Evolutionary conservation across 2,797 vertebrate genomes (phyloP), one percentile per base, ranked within the genome.

Genomic region (Sphenodon punctatus): DNA sequence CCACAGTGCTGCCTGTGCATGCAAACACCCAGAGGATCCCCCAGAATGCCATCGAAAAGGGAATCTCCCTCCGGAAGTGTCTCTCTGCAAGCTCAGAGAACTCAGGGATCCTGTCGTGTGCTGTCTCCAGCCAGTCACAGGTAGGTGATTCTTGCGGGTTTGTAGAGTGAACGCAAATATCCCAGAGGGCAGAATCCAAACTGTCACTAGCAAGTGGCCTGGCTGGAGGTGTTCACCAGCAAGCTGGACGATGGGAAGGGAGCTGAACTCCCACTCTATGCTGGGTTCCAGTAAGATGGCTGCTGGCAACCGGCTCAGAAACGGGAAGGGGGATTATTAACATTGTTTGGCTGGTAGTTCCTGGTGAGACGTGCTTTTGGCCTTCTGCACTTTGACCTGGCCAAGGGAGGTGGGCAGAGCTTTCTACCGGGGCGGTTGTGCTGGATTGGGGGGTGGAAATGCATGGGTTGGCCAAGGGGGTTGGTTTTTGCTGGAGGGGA

Each of bases 401-500:
- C 15, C n/a, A 8, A 53, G 51, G 9, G 51, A 53, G 5, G 13
- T 23, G 3, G 6, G 19, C 11, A 10, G 45, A 14, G 0, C 1
- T 22, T 14, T 20, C 34, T 22, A n/a, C n/a, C n/a, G n/a, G n/a
- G n/a, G n/a, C n/a, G n/a, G n/a, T n/a, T n/a, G n/a, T n/a, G n/a
- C n/a, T n/a, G n/a, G n/a, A n/a, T n/a, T n/a, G n/a, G n/a, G n/a
- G n/a, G n/a, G n/a, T n/a, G n/a, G n/a, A n/a, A n/a, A n/a, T n/a
- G n/a, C n/a, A n/a, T n/a, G n/a, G n/a, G n/a, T n/a, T n/a, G 6
- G 59, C 61, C 30, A 1, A 30, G 0, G 2, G 63, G 39, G 39
- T 4, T 68, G 1, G 0, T 22, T 30, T 45, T 16, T n/a, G 17
- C 34, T 46, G 1, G 51, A 7, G 25, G 34, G 48, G 20, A 0